Percentiles rank a stretch among this genome's conserved stretches.
phyloP scores from a whole-genome alignment of 2,113 vertebrate genomes.

The Dascyllus trimaculatus region DNA sequence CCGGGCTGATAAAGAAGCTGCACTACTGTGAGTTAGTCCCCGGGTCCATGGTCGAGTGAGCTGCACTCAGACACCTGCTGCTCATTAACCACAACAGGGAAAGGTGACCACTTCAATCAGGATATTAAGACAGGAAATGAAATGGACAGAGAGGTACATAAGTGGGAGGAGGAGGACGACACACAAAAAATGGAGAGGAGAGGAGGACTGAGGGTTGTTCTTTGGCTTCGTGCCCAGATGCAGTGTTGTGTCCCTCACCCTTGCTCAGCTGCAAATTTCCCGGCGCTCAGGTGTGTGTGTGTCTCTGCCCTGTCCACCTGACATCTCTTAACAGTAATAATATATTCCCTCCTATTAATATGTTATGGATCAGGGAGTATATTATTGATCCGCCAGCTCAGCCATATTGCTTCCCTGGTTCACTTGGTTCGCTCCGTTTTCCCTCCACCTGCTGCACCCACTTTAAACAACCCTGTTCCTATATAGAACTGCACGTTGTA shows the following conservation, averaged over 20 bases:
- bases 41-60: slow-evolving; percentile 41
- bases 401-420: slow-evolving; percentile 40
- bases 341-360: slow-evolving; percentile 75
- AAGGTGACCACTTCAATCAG: slow-evolving; percentile 79
- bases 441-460: slow-evolving; percentile 11
- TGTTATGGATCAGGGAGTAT: slow-evolving; percentile 72
- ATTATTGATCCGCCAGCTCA: slow-evolving; percentile 68
- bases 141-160: slow-evolving; percentile 57
- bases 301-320: slow-evolving; percentile 52
- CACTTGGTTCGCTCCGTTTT: slow-evolving; percentile 4
- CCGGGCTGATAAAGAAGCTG: slow-evolving; percentile 38
- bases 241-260: slow-evolving; percentile 66
- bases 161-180: slow-evolving; percentile 7
- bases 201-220: slow-evolving; percentile 34
- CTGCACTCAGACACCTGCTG: slow-evolving; percentile 72
- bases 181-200: not conserved
- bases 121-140: slow-evolving; percentile 70
- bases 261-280: slow-evolving; percentile 50
- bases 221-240: slow-evolving; percentile 71
- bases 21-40: slow-evolving; percentile 24
- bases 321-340: slow-evolving; percentile 78
- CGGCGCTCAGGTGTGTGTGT: slow-evolving; percentile 36
- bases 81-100: slow-evolving; percentile 71
- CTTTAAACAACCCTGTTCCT: not conserved
- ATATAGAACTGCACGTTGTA: not conserved